Evolutionary conservation across 2,797 vertebrate genomes (phyloP).

Genomic region (Erpetoichthys calabaricus): DNA sequence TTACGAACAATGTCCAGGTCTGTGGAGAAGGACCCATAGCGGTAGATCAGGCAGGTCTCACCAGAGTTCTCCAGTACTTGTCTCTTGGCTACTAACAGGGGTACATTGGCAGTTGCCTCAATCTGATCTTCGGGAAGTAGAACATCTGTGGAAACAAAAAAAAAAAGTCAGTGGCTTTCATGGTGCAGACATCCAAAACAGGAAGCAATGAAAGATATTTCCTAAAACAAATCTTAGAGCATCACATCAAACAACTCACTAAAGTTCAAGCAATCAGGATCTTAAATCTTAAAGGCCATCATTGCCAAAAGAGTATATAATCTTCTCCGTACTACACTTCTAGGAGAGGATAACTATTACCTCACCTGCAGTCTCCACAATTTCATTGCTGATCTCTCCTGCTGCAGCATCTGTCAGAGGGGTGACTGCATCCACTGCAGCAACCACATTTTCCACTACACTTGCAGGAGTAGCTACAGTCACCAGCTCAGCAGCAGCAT

Average conservation of each 20-base stretch:
- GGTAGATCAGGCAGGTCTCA: constrained; percentile 63
- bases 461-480: constrained; percentile 25
- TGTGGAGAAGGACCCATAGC: constrained; percentile 74
- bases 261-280: too few relatives aligned
- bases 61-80: constrained; percentile 49
- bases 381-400: constrained; percentile 7
- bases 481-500: constrained; percentile 21
- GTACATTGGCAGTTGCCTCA: constrained; percentile 24
- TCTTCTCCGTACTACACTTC: too few relatives aligned
- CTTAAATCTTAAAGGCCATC: too few relatives aligned
- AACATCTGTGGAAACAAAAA: constrained; percentile 7
- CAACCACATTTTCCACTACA: background rate
- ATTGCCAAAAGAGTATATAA: too few relatives aligned
- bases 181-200: too few relatives aligned
- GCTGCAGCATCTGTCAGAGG: background rate
- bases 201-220: too few relatives aligned
- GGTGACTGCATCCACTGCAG: constrained; percentile 9
- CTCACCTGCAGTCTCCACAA: background rate
- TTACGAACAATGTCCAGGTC: constrained; percentile 71
- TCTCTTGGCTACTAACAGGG: constrained; percentile 62
- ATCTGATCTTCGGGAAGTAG: constrained; percentile 6
- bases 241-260: too few relatives aligned
- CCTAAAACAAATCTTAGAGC: too few relatives aligned
- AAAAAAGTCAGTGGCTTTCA: background rate
- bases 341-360: background rate